phyloP scores from a whole-genome alignment of 2,888 invertebrate species.

The Archips xylosteana region DNA sequence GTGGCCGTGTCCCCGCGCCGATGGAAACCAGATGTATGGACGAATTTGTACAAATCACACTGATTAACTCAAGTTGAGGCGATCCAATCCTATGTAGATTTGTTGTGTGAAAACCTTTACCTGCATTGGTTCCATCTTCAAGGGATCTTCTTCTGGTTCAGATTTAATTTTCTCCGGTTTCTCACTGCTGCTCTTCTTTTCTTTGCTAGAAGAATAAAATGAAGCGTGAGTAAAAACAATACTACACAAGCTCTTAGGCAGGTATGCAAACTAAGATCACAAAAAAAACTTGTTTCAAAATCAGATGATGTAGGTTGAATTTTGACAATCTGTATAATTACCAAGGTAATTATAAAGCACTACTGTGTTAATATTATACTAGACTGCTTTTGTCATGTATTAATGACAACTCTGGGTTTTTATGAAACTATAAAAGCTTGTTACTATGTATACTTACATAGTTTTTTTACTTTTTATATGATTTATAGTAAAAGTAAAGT shows the following conservation, averaged over 20 bases:
- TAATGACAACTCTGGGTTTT: no score
- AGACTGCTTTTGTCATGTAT: no score
- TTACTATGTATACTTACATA: background rate
- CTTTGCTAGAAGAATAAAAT: conserved; percentile 66
- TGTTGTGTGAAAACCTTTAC: conserved; percentile 48
- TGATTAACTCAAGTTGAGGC: no score
- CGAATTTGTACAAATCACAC: no score
- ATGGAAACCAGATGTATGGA: no score
- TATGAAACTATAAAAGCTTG: background rate
- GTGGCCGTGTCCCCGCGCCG: no score
- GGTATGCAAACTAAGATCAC: no score
- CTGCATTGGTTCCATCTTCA: conserved; percentile 77
- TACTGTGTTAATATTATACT: no score
- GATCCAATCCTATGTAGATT: no score
- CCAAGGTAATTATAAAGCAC: no score
- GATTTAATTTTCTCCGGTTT: conserved; percentile 68
- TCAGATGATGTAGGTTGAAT: background rate
- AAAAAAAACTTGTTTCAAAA: background rate
- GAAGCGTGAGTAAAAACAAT: background rate
- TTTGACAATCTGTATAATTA: no score
- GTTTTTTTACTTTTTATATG: background rate
- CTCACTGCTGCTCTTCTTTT: conserved; percentile 66
- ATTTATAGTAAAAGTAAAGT: background rate
- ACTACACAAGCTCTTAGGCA: no score
- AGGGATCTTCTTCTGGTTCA: conserved; percentile 63